Base-by-base conservation (phyloP, 2,113 vertebrate species). In the Urocolius indicus region DNA sequence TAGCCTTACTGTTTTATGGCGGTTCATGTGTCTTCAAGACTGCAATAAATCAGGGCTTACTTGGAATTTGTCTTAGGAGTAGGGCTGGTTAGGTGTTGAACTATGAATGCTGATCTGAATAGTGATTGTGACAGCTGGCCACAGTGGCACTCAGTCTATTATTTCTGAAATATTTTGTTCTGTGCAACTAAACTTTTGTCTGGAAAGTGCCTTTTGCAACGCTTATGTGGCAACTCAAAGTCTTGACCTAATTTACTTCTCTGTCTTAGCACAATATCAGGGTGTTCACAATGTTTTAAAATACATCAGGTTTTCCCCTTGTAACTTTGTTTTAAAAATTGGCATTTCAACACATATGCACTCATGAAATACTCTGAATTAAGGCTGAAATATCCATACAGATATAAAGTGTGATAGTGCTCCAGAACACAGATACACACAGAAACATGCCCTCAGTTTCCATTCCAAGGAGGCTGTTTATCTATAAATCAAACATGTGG, bases 401-500 rank as follows among this genome's bases (percentile, higher is more conserved):
- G 65, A 59, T 29, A 77, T 4, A 81, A 30, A 89, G 26, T 1
- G 4, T 36, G 36, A 14, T 36, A 22, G 30, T 4, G 41, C 57
- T 89, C 48, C 57, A 57, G 36, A 81, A 46, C 46, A 83, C 48
- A 52, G 52, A 59, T 57, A 90, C 49, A 24, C 4, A 49, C 0
- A 65, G 30, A 81, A 86, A 85, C 15, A 0, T 6, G 12, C 55
- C 72, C 68, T 68, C 61, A 17, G 48, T 34, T 54, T 32, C 68
- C 43, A 49, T 55, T 86, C 78, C 58, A 77, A 67, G 36, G 29
- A 79, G 69, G n/a, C 48, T 81, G 59, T 68, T 90, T 68, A 84
- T 87, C 86, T 92, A 10, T 34, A 94, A 83, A 86, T 51, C 84
- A 87, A 84, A 94, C 45, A 84, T 43, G 41, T 49, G 75, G 51